phyloP scores from a whole-genome alignment of 53 echinoderm and acorn worm species.

The Holothuria leucospilota region DNA sequence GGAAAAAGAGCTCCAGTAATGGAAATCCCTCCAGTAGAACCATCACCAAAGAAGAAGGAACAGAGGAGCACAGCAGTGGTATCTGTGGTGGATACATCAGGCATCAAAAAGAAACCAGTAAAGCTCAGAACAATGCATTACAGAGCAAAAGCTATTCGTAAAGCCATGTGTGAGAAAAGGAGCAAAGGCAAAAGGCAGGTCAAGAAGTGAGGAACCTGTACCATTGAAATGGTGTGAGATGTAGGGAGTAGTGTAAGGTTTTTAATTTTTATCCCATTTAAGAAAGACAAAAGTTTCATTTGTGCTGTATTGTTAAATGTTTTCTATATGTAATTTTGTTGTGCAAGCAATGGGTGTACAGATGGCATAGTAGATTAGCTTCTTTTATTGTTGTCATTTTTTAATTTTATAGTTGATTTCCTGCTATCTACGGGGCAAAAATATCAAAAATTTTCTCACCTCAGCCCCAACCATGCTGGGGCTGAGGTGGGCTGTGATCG shows the following conservation, averaged over 20 bases:
- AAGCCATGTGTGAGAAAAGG: conserved; percentile 2
- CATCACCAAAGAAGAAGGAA: not conserved
- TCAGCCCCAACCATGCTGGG: too few relatives aligned
- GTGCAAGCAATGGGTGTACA: too few relatives aligned
- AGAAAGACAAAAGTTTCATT: too few relatives aligned
- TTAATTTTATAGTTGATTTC: too few relatives aligned
- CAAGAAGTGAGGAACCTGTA: not conserved
- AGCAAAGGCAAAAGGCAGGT: not conserved
- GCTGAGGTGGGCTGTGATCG: too few relatives aligned
- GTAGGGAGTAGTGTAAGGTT: not conserved
- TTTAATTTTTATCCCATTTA: conserved; percentile 1
- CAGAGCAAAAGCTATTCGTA: conserved; percentile 1
- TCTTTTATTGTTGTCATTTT: too few relatives aligned
- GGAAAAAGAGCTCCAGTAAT: not conserved
- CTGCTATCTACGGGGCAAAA: too few relatives aligned
- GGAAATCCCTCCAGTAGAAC: not conserved
- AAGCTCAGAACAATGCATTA: not conserved
- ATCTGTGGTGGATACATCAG: not conserved
- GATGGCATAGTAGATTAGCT: too few relatives aligned
- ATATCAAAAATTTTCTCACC: too few relatives aligned
- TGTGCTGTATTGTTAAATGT: not conserved
- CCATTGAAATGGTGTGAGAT: not conserved
- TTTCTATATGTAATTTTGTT: not conserved
- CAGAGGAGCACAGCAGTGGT: conserved; percentile 16
- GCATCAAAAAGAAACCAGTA: not conserved